Conservation (phyloP, 30 jellyfish, hydroid and myxozoan species). For the Catostylus mosaicus region DNA sequence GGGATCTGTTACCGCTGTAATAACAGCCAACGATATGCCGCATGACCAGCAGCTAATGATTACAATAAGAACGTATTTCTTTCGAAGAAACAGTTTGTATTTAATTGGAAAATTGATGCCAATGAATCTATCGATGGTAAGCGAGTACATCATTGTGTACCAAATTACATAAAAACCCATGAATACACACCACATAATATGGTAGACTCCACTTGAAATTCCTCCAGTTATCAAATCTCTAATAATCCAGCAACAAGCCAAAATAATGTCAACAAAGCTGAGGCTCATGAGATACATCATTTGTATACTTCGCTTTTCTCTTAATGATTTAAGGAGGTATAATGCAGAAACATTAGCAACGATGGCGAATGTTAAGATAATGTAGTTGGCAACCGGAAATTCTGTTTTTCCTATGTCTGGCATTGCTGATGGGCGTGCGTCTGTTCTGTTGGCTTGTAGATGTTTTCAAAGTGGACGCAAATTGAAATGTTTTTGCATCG, state of each 20-base stretch:
- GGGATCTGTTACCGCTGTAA: not conserved
- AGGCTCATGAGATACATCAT: not conserved
- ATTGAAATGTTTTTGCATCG: no score
- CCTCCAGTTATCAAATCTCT: no score
- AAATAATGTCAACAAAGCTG: not conserved
- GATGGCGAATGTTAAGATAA: not conserved
- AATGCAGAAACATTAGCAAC: not conserved
- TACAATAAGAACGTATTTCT: not conserved
- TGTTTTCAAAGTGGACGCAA: no score
- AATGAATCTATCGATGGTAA: conserved; percentile 41
- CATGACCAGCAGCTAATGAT: conserved; percentile 4
- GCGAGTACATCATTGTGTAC: conserved; percentile 40
- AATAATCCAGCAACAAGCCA: not conserved
- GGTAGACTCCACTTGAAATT: no score
- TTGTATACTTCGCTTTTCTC: not conserved
- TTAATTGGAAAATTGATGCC: conserved; percentile 41
- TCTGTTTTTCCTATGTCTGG: no score
- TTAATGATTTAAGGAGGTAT: not conserved
- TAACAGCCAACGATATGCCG: not conserved
- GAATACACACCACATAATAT: not conserved
- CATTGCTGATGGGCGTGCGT: no score
- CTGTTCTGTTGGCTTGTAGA: no score
- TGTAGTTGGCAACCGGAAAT: not conserved
- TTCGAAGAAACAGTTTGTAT: not conserved
- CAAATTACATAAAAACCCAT: conserved; percentile 24